Evolutionary conservation across 2,888 invertebrate genomes (phyloP).

Genomic region (Chrysolina haemoptera): DNA sequence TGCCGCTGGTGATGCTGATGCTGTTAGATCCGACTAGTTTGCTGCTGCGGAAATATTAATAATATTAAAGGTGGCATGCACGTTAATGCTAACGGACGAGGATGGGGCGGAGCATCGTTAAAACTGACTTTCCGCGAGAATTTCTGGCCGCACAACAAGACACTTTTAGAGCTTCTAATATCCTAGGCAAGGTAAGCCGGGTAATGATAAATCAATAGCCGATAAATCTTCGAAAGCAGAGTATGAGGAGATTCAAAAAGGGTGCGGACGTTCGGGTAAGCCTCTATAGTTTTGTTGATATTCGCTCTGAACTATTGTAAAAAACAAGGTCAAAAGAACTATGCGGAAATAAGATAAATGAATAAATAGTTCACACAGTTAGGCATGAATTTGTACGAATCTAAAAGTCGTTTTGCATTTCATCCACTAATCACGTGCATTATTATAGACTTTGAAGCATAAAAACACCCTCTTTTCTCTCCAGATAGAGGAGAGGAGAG

Average conservation of each 20-base stretch:
- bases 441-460: no score
- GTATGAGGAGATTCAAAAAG: neutral
- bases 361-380: no score
- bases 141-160: neutral
- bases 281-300: no score
- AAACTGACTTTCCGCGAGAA: neutral
- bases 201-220: conserved; percentile 35
- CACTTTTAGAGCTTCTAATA: conserved; percentile 24
- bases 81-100: neutral
- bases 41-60: conserved; percentile 47
- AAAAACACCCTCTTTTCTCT: no score
- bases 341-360: no score
- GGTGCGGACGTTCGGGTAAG: neutral
- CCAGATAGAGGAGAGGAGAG: no score
- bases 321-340: no score
- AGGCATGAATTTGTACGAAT: no score
- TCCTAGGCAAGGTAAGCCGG: conserved; percentile 9
- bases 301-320: no score
- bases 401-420: no score
- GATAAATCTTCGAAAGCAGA: neutral
- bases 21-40: conserved; percentile 40
- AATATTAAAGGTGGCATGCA: conserved; percentile 40
- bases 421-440: no score
- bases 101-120: neutral
- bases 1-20: conserved; percentile 29